phyloP scores from a whole-genome alignment of 2,888 invertebrate genomes.

The Micoletzkya japonica region DNA sequence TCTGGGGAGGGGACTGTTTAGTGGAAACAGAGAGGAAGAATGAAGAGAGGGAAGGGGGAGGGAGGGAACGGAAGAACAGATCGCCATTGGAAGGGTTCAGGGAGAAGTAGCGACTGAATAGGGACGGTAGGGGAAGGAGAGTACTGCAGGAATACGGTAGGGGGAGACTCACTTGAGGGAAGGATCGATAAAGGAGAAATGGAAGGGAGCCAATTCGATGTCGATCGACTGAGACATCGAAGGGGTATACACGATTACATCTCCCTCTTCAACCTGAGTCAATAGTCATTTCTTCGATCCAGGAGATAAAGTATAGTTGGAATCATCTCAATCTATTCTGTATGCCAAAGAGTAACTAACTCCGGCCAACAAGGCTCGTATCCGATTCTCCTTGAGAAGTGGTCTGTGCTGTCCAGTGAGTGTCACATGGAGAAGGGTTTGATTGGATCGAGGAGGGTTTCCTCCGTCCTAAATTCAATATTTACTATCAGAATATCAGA shows the following conservation, averaged over 20 bases:
- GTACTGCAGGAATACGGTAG: no score
- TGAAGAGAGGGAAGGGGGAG: neutral
- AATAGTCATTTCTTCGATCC: neutral
- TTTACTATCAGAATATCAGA: neutral
- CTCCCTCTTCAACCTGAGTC: slow-evolving; percentile 4
- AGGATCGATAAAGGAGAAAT: neutral
- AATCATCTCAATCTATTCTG: neutral
- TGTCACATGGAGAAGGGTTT: neutral
- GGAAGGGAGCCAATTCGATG: neutral
- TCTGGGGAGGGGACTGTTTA: no score
- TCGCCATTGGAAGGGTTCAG: no score
- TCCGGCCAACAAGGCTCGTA: slow-evolving; percentile 1
- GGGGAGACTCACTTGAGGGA: slow-evolving; percentile 12
- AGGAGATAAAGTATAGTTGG: neutral
- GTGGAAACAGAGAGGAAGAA: neutral
- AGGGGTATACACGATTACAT: neutral
- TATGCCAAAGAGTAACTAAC: neutral
- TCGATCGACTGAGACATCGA: slow-evolving; percentile 4
- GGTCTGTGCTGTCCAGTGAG: slow-evolving; percentile 1
- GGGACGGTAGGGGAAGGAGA: no score
- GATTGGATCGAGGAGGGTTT: slow-evolving; percentile 3
- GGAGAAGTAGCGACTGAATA: no score
- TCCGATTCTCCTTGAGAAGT: slow-evolving; percentile 5
- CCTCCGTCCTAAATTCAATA: slow-evolving; percentile 11
- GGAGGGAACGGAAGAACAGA: no score